phyloP scores from a whole-genome alignment of 2,888 invertebrate genomes.

The Athrips mouffetella region DNA sequence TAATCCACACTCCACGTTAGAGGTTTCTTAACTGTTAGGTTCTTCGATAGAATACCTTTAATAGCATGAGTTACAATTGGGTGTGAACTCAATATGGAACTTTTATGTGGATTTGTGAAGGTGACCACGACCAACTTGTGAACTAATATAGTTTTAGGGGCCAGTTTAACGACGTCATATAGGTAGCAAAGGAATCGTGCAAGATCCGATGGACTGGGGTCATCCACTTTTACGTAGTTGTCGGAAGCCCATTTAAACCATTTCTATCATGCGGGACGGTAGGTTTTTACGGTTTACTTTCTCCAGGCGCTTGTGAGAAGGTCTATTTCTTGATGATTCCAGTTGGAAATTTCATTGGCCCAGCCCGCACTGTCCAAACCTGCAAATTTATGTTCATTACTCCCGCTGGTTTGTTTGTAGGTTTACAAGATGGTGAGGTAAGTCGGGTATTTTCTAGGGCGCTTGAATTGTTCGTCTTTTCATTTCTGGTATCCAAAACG shows the following conservation, averaged over 20 bases:
- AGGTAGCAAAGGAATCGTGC: constrained; percentile 17
- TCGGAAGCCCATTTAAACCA: constrained; percentile 13
- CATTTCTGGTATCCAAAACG: constrained; percentile 27
- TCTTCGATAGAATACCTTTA: background rate
- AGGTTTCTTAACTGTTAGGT: background rate
- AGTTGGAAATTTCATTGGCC: constrained; percentile 14
- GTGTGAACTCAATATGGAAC: background rate
- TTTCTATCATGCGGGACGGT: constrained; percentile 18
- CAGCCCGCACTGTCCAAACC: constrained; percentile 28
- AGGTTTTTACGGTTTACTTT: constrained; percentile 24
- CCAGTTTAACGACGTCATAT: background rate
- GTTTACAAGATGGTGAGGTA: constrained; percentile 14
- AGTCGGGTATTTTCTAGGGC: constrained; percentile 20
- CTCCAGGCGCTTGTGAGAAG: constrained; percentile 22
- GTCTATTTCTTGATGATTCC: constrained; percentile 12
- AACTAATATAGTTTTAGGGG: constrained; percentile 13
- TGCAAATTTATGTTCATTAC: constrained; percentile 18
- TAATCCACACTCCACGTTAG: background rate
- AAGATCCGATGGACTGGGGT: constrained; percentile 11
- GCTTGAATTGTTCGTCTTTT: constrained; percentile 16
- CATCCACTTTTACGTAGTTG: background rate
- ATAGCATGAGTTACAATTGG: background rate
- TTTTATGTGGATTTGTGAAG: constrained; percentile 8
- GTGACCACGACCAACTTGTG: constrained; percentile 20
- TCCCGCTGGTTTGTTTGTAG: constrained; percentile 13